These are phyloP conservation scores for Muscicapa adusta DNA, from an alignment of 2,113 vertebrate genomes.

Conservation along the genomic window DNA sequence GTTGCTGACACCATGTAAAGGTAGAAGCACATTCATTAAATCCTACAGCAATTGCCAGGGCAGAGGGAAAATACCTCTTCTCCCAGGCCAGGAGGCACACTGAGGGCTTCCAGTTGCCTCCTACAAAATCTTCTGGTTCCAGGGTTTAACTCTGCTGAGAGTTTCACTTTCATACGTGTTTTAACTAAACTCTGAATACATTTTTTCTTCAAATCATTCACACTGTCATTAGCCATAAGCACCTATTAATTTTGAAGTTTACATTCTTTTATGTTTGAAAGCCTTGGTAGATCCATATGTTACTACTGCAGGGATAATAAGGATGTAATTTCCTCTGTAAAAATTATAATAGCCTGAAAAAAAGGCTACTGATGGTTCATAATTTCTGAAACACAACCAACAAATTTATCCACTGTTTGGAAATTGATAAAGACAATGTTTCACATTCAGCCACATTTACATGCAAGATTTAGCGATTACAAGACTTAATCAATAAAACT, in stretches of 20 bases:
- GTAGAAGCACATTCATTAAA: neutral
- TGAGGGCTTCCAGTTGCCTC: neutral
- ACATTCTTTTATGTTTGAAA: neutral
- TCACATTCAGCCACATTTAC: neutral
- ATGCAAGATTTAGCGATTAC: neutral
- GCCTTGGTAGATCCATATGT: neutral
- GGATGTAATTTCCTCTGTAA: neutral
- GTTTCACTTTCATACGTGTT: neutral
- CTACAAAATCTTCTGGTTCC: neutral
- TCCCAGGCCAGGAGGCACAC: neutral
- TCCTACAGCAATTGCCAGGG: neutral
- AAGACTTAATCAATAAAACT: neutral
- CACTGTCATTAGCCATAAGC: neutral
- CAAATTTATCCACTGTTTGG: neutral
- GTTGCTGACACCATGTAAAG: neutral
- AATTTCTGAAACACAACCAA: slow-evolving; percentile 6
- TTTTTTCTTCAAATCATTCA: neutral
- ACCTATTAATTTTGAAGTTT: neutral
- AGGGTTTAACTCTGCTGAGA: neutral
- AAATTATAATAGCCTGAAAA: neutral
- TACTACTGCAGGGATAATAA: neutral
- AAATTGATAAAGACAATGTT: neutral
- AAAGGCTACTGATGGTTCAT: neutral
- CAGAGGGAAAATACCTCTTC: neutral
- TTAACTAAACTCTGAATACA: neutral